Evolutionary conservation across 2,888 invertebrate genomes (phyloP).

Genomic region (Ichneumoninae sp.): DNA sequence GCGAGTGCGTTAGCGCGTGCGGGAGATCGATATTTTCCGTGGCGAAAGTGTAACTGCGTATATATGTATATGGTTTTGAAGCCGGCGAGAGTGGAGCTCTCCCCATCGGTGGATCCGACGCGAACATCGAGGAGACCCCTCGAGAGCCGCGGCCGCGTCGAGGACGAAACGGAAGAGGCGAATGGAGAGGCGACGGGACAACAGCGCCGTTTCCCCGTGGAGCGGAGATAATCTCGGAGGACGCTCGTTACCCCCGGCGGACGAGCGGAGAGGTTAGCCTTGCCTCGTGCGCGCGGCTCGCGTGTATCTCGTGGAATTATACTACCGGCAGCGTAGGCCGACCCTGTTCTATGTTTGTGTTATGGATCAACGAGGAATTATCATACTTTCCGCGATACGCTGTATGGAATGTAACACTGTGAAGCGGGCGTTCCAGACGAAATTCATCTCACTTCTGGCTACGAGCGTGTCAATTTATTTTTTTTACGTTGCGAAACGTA

Average conservation of each 20-base stretch:
- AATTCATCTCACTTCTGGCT: no score
- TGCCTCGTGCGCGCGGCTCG: constrained; percentile 15
- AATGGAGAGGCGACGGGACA: constrained; percentile 51
- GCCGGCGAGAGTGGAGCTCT: neutral
- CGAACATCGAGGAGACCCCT: constrained; percentile 26
- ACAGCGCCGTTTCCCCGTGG: constrained; percentile 65
- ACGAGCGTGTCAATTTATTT: neutral
- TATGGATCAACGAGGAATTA: constrained; percentile 65
- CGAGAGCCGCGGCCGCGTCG: constrained; percentile 34
- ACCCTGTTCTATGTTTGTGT: constrained; percentile 60
- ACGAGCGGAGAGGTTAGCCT: constrained; percentile 23
- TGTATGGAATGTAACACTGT: neutral
- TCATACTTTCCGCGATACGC: constrained; percentile 21
- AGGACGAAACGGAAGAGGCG: constrained; percentile 55
- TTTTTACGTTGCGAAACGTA: no score
- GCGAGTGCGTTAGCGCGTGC: constrained; percentile 27
- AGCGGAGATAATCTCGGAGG: constrained; percentile 76
- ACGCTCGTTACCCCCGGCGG: constrained; percentile 75
- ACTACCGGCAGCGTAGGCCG: constrained; percentile 69
- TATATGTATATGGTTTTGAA: constrained; percentile 2
- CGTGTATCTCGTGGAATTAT: constrained; percentile 71
- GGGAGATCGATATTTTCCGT: constrained; percentile 78
- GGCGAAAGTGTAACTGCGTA: constrained; percentile 54
- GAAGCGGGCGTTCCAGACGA: no score
- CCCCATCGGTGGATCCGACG: neutral